Evolutionary conservation across 2,113 vertebrate species (phyloP), one percentile per base, ranked within the genome.

Genomic region (Gasterosteus nipponicus): DNA sequence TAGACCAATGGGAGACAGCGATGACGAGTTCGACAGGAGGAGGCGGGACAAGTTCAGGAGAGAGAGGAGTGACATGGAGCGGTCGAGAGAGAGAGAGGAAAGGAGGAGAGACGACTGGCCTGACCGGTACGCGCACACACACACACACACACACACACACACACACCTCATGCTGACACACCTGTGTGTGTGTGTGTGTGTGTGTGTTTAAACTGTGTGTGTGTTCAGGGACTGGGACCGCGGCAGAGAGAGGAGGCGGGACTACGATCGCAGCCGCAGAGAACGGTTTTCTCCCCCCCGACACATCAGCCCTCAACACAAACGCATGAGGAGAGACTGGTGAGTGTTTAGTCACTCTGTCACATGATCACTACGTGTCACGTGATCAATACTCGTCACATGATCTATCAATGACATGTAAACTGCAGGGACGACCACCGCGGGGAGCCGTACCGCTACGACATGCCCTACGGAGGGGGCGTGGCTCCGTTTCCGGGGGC

Each of bases 241-340:
- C 0, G 95, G 96, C 1, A 92, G 96, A 0, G 96, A 97, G 77
- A 90, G 96, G 46, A 94, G 96, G 57, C 90, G 96, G 4, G 96
- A 98, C 62, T 98, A 98, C 0, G 96, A 98, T 1, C 89, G 96
- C 0, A 96, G 95, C 1, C 92, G 96, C 3, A 87, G 96, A 10
- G 96, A 98, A 68, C 89, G 96, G 0, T 97, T 97, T 64, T 96
- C 96, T 1, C 96, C 96, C 0, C 96, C 96, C 0, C 86, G 96
- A 31, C 96, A 97, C 74, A 94, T 97, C 81, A 97, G 96, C 66
- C 96, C 96, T 0, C 96, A 97, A 0, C 96, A 96, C 89, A 98
- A 98, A 60, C 96, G 96, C 82, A 95, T 98, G 95, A 92, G 96
- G 71, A 91, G 96, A 78, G 96, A 98, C 85, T 98, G 96, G 96